Evolutionary conservation across 2,888 invertebrate genomes (phyloP).

Genomic region (Thera obeliscata): DNA sequence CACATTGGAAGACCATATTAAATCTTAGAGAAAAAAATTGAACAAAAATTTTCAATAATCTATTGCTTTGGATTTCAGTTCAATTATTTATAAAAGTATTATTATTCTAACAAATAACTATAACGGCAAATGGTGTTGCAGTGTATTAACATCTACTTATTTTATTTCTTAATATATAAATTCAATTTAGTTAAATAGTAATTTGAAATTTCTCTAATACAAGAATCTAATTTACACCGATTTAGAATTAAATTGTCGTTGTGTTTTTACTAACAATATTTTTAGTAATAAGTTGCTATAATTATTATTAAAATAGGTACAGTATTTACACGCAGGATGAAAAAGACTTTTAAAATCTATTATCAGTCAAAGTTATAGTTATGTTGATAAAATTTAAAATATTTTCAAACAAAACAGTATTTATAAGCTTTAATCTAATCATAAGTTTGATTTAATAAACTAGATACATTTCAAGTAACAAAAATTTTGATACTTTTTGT

Average conservation of each 20-base stretch:
- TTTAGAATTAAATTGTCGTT: slow-evolving; percentile 84
- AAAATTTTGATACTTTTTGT: slow-evolving; percentile 32
- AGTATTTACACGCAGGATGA: slow-evolving; percentile 62
- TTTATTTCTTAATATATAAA: slow-evolving; percentile 36
- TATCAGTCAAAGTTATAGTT: slow-evolving; percentile 75
- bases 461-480: slow-evolving; percentile 34
- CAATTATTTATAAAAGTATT: slow-evolving; percentile 53
- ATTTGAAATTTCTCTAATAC: slow-evolving; percentile 43
- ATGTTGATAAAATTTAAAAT: slow-evolving; percentile 43
- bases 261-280: slow-evolving; percentile 65
- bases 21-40: slow-evolving; percentile 52
- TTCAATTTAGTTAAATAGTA: slow-evolving; percentile 42
- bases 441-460: slow-evolving; percentile 46
- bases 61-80: slow-evolving; percentile 75
- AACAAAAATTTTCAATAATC: slow-evolving; percentile 48
- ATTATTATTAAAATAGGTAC: slow-evolving; percentile 49
- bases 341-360: slow-evolving; percentile 64
- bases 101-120: slow-evolving; percentile 55
- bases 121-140: slow-evolving; percentile 72
- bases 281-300: slow-evolving; percentile 48
- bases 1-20: slow-evolving; percentile 80
- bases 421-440: slow-evolving; percentile 43
- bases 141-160: slow-evolving; percentile 61
- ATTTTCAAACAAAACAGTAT: slow-evolving; percentile 34
- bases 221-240: slow-evolving; percentile 70